Evolutionary conservation across 2,113 vertebrate species (phyloP).

Genomic region (Pollachius pollachius): DNA sequence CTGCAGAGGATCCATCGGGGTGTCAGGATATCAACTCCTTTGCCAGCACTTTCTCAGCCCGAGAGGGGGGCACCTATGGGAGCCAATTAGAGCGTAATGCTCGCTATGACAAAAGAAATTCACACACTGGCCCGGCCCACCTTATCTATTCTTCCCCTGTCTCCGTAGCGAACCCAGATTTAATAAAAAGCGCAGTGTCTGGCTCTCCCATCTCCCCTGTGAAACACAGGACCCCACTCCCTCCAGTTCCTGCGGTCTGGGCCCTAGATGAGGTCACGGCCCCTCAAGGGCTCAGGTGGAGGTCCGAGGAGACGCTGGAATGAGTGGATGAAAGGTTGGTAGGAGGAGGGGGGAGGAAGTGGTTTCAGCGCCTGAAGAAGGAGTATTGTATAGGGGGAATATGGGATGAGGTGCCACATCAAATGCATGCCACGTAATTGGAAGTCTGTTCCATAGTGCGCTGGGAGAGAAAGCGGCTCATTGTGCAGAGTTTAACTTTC

Average conservation of each 20-base stretch:
- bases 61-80: conserved; percentile 48
- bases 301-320: conserved; percentile 56
- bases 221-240: conserved; percentile 59
- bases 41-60: conserved; percentile 20
- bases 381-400: conserved; percentile 54
- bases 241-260: conserved; percentile 49
- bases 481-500: too few relatives aligned
- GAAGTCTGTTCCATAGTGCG: conserved; percentile 25
- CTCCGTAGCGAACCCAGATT: conserved; percentile 65
- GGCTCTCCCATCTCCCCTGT: conserved; percentile 61
- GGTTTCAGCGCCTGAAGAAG: conserved; percentile 43
- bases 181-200: conserved; percentile 67
- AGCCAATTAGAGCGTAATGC: conserved; percentile 67
- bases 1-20: neutral
- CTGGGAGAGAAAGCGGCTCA: conserved; percentile 9
- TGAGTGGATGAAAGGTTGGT: conserved; percentile 58
- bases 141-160: conserved; percentile 25
- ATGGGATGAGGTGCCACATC: conserved; percentile 53
- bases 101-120: conserved; percentile 64
- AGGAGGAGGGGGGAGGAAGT: conserved; percentile 31
- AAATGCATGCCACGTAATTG: conserved; percentile 46
- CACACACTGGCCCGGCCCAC: conserved; percentile 46
- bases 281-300: conserved; percentile 66
- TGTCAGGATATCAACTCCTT: conserved; percentile 3
- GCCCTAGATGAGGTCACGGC: conserved; percentile 72